Evolutionary conservation across 2,888 invertebrate species (phyloP).

Genomic region (Theretra japonica): DNA sequence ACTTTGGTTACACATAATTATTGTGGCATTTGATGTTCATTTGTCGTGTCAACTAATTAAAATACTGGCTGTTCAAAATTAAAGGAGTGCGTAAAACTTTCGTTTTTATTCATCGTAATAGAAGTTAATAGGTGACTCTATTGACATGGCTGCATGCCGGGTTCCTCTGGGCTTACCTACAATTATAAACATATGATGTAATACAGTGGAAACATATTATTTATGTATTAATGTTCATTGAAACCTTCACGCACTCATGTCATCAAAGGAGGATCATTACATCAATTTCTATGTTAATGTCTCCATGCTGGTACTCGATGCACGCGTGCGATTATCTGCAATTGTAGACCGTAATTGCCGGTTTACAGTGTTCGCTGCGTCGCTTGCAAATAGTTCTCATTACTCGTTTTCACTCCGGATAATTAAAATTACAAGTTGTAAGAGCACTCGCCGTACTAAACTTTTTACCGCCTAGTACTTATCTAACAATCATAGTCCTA

Average conservation of each 20-base stretch:
- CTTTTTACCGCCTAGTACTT: neutral
- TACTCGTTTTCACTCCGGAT: conserved; percentile 48
- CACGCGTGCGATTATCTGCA: conserved; percentile 43
- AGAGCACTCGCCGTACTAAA: neutral
- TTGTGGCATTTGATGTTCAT: too few relatives aligned
- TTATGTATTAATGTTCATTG: neutral
- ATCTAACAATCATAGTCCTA: conserved; percentile 1
- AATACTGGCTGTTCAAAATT: too few relatives aligned
- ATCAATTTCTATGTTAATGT: conserved; percentile 34
- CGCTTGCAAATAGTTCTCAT: conserved; percentile 44
- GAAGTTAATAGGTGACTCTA: too few relatives aligned
- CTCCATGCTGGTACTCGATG: conserved; percentile 45
- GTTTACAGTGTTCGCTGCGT: conserved; percentile 45
- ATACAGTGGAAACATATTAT: neutral
- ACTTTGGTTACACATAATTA: too few relatives aligned
- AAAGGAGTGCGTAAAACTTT: too few relatives aligned
- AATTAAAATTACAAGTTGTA: conserved; percentile 15
- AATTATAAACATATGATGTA: neutral
- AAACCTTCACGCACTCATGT: neutral
- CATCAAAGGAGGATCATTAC: neutral
- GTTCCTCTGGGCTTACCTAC: too few relatives aligned
- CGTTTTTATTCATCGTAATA: too few relatives aligned
- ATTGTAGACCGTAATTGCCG: conserved; percentile 51
- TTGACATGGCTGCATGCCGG: too few relatives aligned
- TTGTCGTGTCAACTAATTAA: too few relatives aligned